Conservation (phyloP, 2,888 invertebrate genomes). For the Tetrapedia diversipes region DNA sequence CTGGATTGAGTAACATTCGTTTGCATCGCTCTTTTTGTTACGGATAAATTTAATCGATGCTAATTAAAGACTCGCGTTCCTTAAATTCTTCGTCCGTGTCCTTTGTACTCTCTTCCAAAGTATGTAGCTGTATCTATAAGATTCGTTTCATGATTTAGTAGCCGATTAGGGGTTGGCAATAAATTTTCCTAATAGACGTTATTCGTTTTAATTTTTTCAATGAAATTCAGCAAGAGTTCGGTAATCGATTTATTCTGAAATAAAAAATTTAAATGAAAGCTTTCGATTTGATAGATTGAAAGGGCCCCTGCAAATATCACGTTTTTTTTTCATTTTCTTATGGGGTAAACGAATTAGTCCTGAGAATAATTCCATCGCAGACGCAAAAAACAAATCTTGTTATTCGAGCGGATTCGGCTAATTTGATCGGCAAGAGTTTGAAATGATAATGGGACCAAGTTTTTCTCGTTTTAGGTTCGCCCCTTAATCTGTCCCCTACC, state of each 20-base stretch:
- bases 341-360: conserved; percentile 57
- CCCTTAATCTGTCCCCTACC: conserved; percentile 45
- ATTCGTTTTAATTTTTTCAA: too few relatives aligned
- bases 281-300: too few relatives aligned
- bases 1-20: neutral
- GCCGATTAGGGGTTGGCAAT: too few relatives aligned
- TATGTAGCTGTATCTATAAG: too few relatives aligned
- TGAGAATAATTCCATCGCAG: conserved; percentile 66
- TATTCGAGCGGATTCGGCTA: conserved; percentile 66
- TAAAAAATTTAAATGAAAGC: too few relatives aligned
- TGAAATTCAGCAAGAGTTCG: too few relatives aligned
- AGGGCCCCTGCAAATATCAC: conserved; percentile 16
- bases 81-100: neutral
- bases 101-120: neutral
- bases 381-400: conserved; percentile 72
- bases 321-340: conserved; percentile 23
- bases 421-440: conserved; percentile 73
- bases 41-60: neutral
- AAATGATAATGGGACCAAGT: conserved; percentile 71
- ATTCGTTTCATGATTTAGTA: too few relatives aligned
- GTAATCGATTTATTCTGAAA: too few relatives aligned
- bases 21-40: neutral
- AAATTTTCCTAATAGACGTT: too few relatives aligned
- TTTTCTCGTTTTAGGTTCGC: conserved; percentile 64
- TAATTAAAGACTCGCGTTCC: neutral